Evolutionary conservation across 2,797 vertebrate species (phyloP), one percentile per base, ranked within the genome.

Genomic region (Anguilla obscura): DNA sequence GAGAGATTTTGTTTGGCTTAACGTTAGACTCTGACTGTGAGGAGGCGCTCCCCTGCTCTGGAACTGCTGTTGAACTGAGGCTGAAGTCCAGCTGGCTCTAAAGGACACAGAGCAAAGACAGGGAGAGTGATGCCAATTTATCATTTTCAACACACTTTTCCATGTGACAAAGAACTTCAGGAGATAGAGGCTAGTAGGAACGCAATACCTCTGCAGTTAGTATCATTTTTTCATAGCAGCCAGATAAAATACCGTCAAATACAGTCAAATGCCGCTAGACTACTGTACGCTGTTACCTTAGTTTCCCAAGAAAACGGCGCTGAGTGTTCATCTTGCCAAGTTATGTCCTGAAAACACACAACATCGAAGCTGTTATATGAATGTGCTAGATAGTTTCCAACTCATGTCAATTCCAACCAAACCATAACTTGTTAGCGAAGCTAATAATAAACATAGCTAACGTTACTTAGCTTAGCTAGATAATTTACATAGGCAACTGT

Each of bases 271-370:
- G 69, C 71, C 36, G 36, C 16, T 9, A 5, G 52, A 16, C 36
- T 30, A 50, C 5, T 48, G 76, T 87, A 87, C 86, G 85, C 7
- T 80, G 95, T 93, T 96, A 99, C 99, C 97, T 96, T 99, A 0
- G 99, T 99, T 94, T 99, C 99, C 99, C 98, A 99, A 48, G 98
- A 99, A 94, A 99, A 99, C 0, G 99, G 99, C 71, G 98, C 97
- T 0, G 99, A 99, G 89, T 99, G 99, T 91, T 99, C 99, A 94
- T 99, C 99, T 93, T 99, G 98, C 98, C 99, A 99, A 90, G 97
- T 99, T 52, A 99, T 97, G 86, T 99, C 99, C 99, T 99, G 91
- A 91, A 97, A 93, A 14, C 91, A 97, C 45, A 82, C 5, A 82
- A 50, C 21, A 50, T 82, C 7, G 36, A 40, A 10, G 24, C 24